These are phyloP conservation scores for Corythaixoides concolor DNA, from an alignment of 2,113 vertebrate genomes.

Conservation along the genomic window DNA sequence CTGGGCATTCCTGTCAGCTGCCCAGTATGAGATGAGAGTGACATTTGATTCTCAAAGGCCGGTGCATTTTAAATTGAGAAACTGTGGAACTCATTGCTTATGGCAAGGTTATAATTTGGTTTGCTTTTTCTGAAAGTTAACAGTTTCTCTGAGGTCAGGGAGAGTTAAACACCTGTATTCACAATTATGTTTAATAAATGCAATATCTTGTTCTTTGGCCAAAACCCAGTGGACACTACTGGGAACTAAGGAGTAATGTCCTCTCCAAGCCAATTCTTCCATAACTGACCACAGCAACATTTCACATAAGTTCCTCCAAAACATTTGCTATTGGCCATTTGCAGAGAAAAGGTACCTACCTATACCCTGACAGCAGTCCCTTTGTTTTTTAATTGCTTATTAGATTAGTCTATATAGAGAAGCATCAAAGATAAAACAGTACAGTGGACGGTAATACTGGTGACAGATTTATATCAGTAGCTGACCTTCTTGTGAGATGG, in stretches of 20 bases:
- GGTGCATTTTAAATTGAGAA: background rate
- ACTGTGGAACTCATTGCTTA: background rate
- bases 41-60: background rate
- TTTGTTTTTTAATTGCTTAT: background rate
- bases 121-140: background rate
- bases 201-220: background rate
- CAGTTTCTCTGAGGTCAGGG: background rate
- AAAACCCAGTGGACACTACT: background rate
- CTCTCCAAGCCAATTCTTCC: background rate
- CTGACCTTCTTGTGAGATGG: background rate
- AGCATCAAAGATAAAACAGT: background rate
- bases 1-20: background rate
- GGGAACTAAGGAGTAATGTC: background rate
- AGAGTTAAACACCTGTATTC: background rate
- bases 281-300: background rate
- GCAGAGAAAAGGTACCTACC: background rate
- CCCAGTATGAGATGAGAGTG: background rate
- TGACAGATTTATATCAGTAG: background rate
- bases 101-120: background rate
- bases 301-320: background rate
- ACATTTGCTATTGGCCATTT: background rate
- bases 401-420: background rate
- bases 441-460: background rate
- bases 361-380: background rate
- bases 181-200: background rate